Percentiles rank a stretch among this genome's conserved stretches.
Conservation (phyloP, 2,797 vertebrate species). For the Echeneis naucrates region DNA sequence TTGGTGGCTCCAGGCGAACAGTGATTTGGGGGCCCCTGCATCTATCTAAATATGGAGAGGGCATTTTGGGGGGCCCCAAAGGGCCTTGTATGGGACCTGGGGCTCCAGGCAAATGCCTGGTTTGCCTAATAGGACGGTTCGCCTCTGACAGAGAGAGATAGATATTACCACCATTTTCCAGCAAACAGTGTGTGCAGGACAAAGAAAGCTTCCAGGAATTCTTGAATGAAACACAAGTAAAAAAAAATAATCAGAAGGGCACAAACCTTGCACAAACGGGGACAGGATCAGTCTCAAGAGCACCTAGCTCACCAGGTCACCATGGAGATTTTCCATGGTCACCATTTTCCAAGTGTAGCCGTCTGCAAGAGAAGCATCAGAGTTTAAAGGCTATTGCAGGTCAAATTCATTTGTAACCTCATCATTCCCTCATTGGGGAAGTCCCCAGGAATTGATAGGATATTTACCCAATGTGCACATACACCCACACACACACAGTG, state of each 20-base stretch:
- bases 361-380: conserved; percentile 18
- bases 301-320: conserved; percentile 69
- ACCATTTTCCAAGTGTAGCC: conserved; percentile 42
- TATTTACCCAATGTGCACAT: conserved; percentile 48
- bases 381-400: conserved; percentile 60
- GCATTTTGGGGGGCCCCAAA: no score
- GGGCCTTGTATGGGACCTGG: no score
- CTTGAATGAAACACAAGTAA: background rate
- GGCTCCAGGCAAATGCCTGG: no score
- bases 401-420: conserved; percentile 44
- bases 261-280: background rate
- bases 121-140: no score
- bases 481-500: background rate
- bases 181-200: background rate
- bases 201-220: background rate
- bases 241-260: background rate
- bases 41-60: no score
- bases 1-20: no score
- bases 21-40: no score
- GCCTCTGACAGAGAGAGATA: no score
- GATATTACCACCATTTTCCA: no score
- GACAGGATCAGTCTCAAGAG: background rate
- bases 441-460: conserved; percentile 27
- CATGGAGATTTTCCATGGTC: no score
- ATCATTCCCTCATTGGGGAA: conserved; percentile 36